A percentile compares a stretch with the other conserved stretches of the same genome.
Evolutionary conservation across 2,113 vertebrate genomes (phyloP).

Genomic region (Myiozetetes cayanensis): DNA sequence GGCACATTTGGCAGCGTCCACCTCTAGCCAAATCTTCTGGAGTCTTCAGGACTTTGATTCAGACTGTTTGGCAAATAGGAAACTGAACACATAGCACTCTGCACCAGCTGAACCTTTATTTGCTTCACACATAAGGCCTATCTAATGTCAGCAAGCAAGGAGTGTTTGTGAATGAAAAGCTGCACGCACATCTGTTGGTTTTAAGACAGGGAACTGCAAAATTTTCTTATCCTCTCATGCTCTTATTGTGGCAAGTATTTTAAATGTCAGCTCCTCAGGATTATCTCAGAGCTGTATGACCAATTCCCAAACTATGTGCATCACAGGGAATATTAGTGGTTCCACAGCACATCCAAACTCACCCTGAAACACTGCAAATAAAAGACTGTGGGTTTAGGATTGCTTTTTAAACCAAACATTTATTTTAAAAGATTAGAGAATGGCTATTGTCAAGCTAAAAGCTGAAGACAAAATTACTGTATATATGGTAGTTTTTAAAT

Average conservation of each 20-base stretch:
- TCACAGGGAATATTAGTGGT: background rate
- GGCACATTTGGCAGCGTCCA: background rate
- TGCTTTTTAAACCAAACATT: constrained; percentile 62
- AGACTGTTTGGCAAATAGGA: background rate
- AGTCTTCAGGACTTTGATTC: background rate
- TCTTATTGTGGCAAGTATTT: constrained; percentile 16
- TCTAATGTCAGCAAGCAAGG: background rate
- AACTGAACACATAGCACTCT: background rate
- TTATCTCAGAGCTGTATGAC: constrained; percentile 3
- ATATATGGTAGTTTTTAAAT: constrained; percentile 14
- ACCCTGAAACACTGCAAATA: background rate
- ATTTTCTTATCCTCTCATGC: background rate
- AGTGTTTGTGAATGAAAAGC: background rate
- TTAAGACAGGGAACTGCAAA: background rate
- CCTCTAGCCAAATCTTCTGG: background rate
- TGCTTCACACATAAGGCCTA: background rate
- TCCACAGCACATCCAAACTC: constrained; percentile 28
- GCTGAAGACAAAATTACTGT: constrained; percentile 41
- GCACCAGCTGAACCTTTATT: background rate
- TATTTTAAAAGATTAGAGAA: constrained; percentile 65
- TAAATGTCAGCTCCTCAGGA: background rate
- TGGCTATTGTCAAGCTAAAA: constrained; percentile 41
- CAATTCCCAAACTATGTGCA: constrained; percentile 19
- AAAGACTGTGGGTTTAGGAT: constrained; percentile 34
- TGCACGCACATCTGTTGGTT: background rate